These are phyloP conservation scores for Tupaia chinensis DNA, from an alignment of 2,113 vertebrate species.

Conservation along the genomic window DNA sequence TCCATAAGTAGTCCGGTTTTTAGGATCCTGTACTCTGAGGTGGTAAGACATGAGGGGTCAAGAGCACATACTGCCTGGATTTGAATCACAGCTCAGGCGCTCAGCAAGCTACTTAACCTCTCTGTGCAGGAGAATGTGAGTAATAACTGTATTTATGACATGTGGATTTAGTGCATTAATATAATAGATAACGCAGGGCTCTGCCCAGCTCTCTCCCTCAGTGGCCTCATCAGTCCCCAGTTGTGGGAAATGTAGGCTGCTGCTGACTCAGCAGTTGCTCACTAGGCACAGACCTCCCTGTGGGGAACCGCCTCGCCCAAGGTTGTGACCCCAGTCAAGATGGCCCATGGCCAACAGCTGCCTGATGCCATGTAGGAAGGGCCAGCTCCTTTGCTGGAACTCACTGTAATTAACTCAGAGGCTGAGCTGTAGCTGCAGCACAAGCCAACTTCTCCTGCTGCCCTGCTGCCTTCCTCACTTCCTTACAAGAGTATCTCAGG, in stretches of 20 bases:
- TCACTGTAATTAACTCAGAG: not conserved
- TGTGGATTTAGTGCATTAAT: not conserved
- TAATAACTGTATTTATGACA: not conserved
- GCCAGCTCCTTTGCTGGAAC: not conserved
- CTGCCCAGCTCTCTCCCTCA: not conserved
- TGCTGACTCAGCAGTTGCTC: not conserved
- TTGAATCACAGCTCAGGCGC: not conserved
- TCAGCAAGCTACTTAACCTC: not conserved
- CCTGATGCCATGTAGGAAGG: not conserved
- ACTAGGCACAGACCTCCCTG: not conserved
- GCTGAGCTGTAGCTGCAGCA: not conserved
- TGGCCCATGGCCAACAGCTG: not conserved
- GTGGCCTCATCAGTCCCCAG: not conserved
- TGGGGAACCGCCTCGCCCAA: not conserved
- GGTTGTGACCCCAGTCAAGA: not conserved
- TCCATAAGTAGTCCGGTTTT: not conserved
- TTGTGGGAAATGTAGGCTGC: not conserved
- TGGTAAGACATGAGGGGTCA: not conserved
- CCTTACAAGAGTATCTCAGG: not conserved
- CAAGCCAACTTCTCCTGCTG: not conserved
- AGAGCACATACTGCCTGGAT: not conserved
- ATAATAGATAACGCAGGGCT: not conserved
- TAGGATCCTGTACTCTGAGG: not conserved
- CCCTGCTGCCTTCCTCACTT: not conserved
- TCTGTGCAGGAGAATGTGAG: not conserved